These are phyloP conservation scores for Omphaloscelis lunosa DNA, from an alignment of 2,888 invertebrate genomes.

Conservation along the genomic window DNA sequence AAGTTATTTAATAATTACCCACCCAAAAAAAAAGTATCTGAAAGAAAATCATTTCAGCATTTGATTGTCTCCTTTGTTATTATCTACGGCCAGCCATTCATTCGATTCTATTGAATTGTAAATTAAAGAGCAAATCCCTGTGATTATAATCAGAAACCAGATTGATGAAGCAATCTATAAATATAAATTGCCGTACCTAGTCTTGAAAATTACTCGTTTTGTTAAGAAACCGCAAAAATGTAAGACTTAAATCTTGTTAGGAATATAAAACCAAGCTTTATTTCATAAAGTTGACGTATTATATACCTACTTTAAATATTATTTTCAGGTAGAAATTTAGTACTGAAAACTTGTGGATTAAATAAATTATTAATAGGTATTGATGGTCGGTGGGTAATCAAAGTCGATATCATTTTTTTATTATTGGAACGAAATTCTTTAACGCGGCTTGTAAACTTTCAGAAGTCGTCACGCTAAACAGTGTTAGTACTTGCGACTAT, in stretches of 20 bases:
- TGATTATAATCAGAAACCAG: constrained; percentile 44
- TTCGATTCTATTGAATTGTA: constrained; percentile 17
- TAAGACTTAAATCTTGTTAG: not conserved
- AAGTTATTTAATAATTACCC: too few relatives aligned
- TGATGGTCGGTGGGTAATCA: not conserved
- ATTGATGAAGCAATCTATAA: constrained; percentile 34
- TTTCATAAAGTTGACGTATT: not conserved
- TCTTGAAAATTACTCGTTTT: constrained; percentile 20
- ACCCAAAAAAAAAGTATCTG: too few relatives aligned
- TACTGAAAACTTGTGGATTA: not conserved
- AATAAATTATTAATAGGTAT: not conserved
- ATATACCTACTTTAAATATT: not conserved
- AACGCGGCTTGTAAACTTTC: too few relatives aligned
- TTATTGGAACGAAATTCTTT: too few relatives aligned
- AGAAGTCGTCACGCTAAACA: too few relatives aligned
- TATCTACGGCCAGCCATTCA: constrained; percentile 19
- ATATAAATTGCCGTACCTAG: constrained; percentile 19
- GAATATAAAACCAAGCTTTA: constrained; percentile 1
- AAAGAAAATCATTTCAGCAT: constrained; percentile 22
- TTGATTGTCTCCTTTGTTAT: constrained; percentile 10
- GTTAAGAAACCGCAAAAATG: constrained; percentile 16
- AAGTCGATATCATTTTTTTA: not conserved
- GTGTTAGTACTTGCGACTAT: too few relatives aligned
- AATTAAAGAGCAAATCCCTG: constrained; percentile 35
- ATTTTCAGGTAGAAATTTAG: not conserved